Evolutionary conservation across 2,888 invertebrate genomes (phyloP).

Genomic region (Sphecodes monilicornis): DNA sequence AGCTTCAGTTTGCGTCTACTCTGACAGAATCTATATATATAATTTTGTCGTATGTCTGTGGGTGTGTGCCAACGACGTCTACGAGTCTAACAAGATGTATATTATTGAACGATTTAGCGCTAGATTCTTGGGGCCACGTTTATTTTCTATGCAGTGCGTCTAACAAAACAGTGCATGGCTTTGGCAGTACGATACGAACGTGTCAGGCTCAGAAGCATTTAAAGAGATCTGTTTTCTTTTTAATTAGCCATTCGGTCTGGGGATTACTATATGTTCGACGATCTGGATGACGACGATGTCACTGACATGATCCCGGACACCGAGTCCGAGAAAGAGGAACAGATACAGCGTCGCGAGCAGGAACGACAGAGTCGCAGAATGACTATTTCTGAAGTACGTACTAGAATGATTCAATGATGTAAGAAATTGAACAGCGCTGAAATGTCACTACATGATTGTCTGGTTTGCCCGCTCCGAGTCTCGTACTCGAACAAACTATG

Average conservation of each 20-base stretch:
- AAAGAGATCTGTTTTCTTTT: conserved; percentile 36
- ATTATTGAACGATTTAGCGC: conserved; percentile 14
- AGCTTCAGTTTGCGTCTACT: conserved; percentile 13
- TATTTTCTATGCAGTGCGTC: conserved; percentile 17
- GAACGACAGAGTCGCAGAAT: conserved; percentile 83
- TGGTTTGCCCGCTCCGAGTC: conserved; percentile 57
- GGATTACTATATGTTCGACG: conserved; percentile 99
- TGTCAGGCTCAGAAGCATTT: neutral
- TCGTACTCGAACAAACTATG: conserved; percentile 13
- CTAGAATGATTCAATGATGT: neutral
- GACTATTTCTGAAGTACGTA: conserved; percentile 83
- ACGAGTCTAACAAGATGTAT: conserved; percentile 27
- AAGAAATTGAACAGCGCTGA: neutral
- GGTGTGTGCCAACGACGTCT: conserved; percentile 26
- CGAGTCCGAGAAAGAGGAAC: conserved; percentile 86
- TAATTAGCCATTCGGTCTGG: conserved; percentile 97
- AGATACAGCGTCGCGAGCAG: conserved; percentile 82
- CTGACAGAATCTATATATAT: neutral
- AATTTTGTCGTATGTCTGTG: conserved; percentile 9
- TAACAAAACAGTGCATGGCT: conserved; percentile 66
- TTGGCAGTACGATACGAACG: conserved; percentile 30
- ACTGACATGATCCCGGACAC: conserved; percentile 87
- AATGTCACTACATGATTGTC: conserved; percentile 28
- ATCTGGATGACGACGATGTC: conserved; percentile 92
- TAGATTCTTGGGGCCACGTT: conserved; percentile 20